Evolutionary conservation across 35 echinoderm and acorn worm species (phyloP).

Genomic region (Anneissia japonica): DNA sequence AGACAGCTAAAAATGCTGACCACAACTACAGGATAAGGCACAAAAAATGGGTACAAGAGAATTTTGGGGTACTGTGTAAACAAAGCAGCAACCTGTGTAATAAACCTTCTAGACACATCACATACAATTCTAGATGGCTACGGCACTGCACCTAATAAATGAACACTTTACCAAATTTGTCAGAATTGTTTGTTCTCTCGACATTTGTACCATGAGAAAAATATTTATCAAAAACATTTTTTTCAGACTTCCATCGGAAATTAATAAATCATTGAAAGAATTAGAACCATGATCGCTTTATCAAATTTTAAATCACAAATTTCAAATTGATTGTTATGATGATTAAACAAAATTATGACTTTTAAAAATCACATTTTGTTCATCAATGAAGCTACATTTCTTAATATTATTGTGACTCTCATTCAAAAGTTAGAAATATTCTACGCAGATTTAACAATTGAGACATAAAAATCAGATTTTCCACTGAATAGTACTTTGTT

Average conservation of each 20-base stretch:
- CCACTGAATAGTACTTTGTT: background rate
- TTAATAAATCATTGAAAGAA: too few species aligned
- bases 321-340: background rate
- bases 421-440: background rate
- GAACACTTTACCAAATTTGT: too few species aligned
- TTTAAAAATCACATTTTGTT: too few species aligned
- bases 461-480: background rate
- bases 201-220: too few species aligned
- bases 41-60: background rate
- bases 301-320: too few species aligned
- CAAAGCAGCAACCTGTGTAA: background rate
- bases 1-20: background rate
- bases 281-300: too few species aligned
- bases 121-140: too few species aligned
- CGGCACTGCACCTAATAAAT: too few species aligned
- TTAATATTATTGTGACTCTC: background rate
- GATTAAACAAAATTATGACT: background rate
- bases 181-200: too few species aligned
- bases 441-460: background rate
- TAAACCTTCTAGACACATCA: too few species aligned
- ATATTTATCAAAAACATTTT: too few species aligned
- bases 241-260: too few species aligned
- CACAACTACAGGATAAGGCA: background rate
- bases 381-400: background rate
- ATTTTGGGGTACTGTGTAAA: background rate